Percentiles rank a stretch among this genome's conserved stretches.
phyloP scores from a whole-genome alignment of 2,888 invertebrate species.

The Agriopis leucophaearia region DNA sequence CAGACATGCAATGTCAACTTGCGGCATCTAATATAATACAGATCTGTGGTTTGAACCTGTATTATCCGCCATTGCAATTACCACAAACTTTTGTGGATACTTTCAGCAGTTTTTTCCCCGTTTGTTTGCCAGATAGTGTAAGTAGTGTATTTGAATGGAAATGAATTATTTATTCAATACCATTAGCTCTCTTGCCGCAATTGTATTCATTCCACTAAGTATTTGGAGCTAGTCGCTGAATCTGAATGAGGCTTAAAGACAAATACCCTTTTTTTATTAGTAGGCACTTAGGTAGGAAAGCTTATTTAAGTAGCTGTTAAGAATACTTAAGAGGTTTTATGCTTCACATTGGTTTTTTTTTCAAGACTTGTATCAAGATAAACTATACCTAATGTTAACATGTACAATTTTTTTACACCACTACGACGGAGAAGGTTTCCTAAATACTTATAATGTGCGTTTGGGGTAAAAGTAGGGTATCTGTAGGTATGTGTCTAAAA shows the following conservation, averaged over 20 bases:
- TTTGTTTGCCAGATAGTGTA: conserved; percentile 57
- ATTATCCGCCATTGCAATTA: too few species aligned
- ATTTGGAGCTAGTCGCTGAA: conserved; percentile 38
- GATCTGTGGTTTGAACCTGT: too few species aligned
- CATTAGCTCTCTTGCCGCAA: conserved; percentile 44
- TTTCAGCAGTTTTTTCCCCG: conserved; percentile 54
- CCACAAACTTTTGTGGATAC: conserved; percentile 52
- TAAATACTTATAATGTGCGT: too few species aligned
- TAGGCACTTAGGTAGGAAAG: conserved; percentile 19
- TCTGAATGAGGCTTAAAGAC: conserved; percentile 32
- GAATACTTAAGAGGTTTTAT: conserved; percentile 11
- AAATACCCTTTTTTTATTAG: conserved; percentile 28
- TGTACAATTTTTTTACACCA: too few species aligned
- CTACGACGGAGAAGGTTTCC: too few species aligned
- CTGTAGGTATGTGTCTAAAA: too few species aligned
- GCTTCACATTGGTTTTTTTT: too few species aligned
- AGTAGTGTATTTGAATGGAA: conserved; percentile 61
- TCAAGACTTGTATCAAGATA: not conserved
- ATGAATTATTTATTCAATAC: conserved; percentile 62
- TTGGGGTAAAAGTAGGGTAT: too few species aligned
- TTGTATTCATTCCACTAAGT: conserved; percentile 38
- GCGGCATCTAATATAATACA: too few species aligned
- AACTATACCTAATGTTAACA: not conserved
- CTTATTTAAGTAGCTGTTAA: conserved; percentile 16
- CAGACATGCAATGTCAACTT: too few species aligned